These are phyloP conservation scores for Ethmia dodecea DNA, from an alignment of 2,888 invertebrate genomes.

Conservation along the genomic window DNA sequence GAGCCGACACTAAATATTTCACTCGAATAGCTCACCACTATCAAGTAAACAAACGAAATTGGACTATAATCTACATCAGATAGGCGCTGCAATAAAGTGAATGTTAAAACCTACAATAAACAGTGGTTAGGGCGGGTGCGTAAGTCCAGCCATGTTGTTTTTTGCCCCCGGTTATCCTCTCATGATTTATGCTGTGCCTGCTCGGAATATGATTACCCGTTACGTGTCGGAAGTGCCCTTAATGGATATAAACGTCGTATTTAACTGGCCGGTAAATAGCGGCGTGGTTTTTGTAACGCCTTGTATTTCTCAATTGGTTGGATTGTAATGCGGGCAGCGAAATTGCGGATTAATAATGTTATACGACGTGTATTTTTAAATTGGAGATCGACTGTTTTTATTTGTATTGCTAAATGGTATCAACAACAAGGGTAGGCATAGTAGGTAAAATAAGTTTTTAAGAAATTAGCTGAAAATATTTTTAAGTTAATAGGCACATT, in stretches of 20 bases:
- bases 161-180: constrained; percentile 60
- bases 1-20: too few relatives aligned
- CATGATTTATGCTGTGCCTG: constrained; percentile 70
- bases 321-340: too few relatives aligned
- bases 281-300: constrained; percentile 30
- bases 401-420: too few relatives aligned
- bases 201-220: constrained; percentile 65
- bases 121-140: constrained; percentile 46
- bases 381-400: too few relatives aligned
- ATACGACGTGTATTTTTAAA: too few relatives aligned
- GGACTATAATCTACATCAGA: constrained; percentile 37
- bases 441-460: too few relatives aligned
- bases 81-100: constrained; percentile 47
- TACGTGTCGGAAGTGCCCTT: constrained; percentile 67
- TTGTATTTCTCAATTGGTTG: constrained; percentile 36
- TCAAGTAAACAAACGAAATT: constrained; percentile 27
- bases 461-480: too few relatives aligned
- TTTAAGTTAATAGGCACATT: too few relatives aligned
- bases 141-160: constrained; percentile 47
- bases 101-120: constrained; percentile 57
- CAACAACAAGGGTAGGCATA: too few relatives aligned
- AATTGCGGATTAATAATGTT: too few relatives aligned
- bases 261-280: constrained; percentile 54
- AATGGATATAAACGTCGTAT: constrained; percentile 72
- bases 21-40: too few relatives aligned